These are phyloP conservation scores for Ruditapes philippinarum DNA, from an alignment of 1,140 invertebrate genomes.

Conservation along the genomic window DNA sequence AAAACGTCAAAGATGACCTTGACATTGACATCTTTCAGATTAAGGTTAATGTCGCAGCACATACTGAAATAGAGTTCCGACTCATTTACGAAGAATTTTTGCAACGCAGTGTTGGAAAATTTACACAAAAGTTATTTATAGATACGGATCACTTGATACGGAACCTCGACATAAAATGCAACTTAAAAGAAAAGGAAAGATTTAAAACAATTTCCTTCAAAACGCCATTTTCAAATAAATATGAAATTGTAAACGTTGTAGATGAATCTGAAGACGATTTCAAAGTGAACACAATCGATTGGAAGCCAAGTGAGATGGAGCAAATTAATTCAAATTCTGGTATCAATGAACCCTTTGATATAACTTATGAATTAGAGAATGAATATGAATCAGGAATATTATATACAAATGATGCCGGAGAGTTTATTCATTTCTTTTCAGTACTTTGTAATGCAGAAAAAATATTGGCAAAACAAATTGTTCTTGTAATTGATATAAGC, in stretches of 20 bases:
- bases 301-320: not conserved
- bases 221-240: not conserved
- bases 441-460: too few species aligned
- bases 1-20: not conserved
- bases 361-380: too few species aligned
- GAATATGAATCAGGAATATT: too few species aligned
- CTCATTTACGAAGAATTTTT: not conserved
- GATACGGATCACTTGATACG: not conserved
- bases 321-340: too few species aligned
- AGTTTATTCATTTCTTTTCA: too few species aligned
- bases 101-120: not conserved
- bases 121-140: not conserved
- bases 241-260: not conserved
- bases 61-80: not conserved
- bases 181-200: not conserved
- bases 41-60: not conserved
- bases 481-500: too few species aligned
- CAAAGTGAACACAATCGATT: not conserved
- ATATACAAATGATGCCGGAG: too few species aligned
- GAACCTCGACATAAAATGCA: not conserved
- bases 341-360: too few species aligned
- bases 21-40: not conserved
- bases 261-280: not conserved
- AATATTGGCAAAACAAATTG: too few species aligned
- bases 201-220: not conserved